A percentile compares a stretch with the other conserved stretches of the same genome.
Evolutionary conservation across 2,797 vertebrate species (phyloP).

Genomic region (Ctenopoma kingsleyae): DNA sequence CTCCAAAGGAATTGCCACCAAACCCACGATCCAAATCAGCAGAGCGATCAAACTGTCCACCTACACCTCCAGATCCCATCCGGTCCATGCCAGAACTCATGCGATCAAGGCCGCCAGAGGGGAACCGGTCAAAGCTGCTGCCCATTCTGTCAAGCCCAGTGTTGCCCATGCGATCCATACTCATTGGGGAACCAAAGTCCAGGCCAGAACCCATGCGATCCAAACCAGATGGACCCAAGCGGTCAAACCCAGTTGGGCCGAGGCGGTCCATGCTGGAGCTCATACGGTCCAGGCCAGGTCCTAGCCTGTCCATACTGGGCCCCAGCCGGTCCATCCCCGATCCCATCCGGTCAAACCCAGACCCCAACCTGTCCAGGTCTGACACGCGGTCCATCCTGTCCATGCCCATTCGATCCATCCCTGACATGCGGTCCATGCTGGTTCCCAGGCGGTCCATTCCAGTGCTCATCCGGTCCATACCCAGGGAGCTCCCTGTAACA

Average conservation of each 20-base stretch:
- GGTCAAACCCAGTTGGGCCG: constrained; percentile 89
- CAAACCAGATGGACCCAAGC: constrained; percentile 88
- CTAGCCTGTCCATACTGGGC: constrained; percentile 88
- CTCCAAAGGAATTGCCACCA: constrained; percentile 89
- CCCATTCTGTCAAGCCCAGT: constrained; percentile 91
- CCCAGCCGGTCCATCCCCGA: constrained; percentile 91
- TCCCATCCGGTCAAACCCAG: constrained; percentile 91
- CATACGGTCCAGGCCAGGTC: constrained; percentile 90
- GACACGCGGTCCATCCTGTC: constrained; percentile 93
- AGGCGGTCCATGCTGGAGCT: constrained; percentile 91
- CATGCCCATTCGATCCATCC: constrained; percentile 91
- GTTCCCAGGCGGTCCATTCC: constrained; percentile 90
- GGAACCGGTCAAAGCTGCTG: constrained; percentile 83
- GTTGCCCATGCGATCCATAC: constrained; percentile 91
- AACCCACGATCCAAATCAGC: constrained; percentile 95
- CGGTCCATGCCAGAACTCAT: constrained; percentile 85
- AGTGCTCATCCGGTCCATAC: constrained; percentile 82
- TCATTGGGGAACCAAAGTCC: constrained; percentile 91
- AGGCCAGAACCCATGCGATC: constrained; percentile 91
- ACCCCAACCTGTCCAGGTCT: constrained; percentile 87
- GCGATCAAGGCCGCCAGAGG: constrained; percentile 80
- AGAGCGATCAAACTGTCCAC: constrained; percentile 92
- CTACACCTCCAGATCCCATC: constrained; percentile 80
- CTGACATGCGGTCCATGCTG: constrained; percentile 89
- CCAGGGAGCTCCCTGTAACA: constrained; percentile 86